Evolutionary conservation across 1,140 invertebrate species (phyloP).

Genomic region (Nephila pilipes): DNA sequence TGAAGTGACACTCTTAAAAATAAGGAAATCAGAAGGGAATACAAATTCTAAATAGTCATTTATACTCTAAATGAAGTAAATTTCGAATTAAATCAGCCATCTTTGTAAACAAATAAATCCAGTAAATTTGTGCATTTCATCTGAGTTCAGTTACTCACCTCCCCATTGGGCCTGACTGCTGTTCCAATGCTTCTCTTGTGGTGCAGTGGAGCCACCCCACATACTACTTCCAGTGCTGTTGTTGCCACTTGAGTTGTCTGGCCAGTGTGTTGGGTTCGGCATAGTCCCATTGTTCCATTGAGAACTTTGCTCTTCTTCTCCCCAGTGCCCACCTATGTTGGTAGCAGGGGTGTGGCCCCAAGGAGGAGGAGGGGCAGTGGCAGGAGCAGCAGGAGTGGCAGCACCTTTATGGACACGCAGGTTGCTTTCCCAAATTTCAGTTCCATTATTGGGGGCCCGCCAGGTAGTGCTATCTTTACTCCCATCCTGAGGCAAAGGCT

Average conservation of each 20-base stretch:
- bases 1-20: too few relatives aligned
- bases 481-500: conserved; percentile 84
- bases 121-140: too few relatives aligned
- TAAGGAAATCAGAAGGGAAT: too few relatives aligned
- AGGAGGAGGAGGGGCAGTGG: conserved; percentile 81
- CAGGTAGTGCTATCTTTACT: conserved; percentile 84
- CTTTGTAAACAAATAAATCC: too few relatives aligned
- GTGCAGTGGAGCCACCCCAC: conserved; percentile 42
- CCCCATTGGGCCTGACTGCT: conserved; percentile 50
- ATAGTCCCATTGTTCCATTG: conserved; percentile 84
- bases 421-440: conserved; percentile 97
- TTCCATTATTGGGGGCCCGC: conserved; percentile 82
- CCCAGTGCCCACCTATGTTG: conserved; percentile 96
- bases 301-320: conserved; percentile 88
- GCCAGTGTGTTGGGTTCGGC: conserved; percentile 49
- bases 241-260: not conserved
- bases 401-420: conserved; percentile 83
- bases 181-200: conserved; percentile 55
- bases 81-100: too few relatives aligned
- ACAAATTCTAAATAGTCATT: too few relatives aligned
- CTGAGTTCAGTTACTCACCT: conserved; percentile 24
- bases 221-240: conserved; percentile 33
- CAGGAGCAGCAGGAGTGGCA: not conserved
- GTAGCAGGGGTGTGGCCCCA: conserved; percentile 95
- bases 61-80: too few relatives aligned